Conservation (phyloP, 2,797 vertebrate genomes). For the Poeciliopsis infans region DNA sequence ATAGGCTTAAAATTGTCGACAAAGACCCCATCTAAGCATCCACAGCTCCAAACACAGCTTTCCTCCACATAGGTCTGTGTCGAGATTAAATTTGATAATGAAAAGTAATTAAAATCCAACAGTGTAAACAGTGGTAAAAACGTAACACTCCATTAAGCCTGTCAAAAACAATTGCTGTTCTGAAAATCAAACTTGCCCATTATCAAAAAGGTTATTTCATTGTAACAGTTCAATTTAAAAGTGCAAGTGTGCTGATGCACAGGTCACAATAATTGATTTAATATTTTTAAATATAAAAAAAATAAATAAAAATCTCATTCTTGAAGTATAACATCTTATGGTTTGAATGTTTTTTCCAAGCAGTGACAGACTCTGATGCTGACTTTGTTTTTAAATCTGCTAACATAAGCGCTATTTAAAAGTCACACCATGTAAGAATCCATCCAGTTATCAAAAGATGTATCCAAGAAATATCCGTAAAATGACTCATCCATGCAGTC, state of each 20-base stretch:
- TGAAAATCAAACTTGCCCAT: background rate
- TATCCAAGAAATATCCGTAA: background rate
- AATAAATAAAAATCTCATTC: background rate
- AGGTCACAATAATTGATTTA: background rate
- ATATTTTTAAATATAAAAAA: background rate
- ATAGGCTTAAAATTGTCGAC: background rate
- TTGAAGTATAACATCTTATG: background rate
- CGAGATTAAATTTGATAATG: no score
- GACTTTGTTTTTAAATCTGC: background rate
- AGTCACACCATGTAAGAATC: background rate
- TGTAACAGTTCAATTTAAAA: background rate
- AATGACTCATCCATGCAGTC: constrained; percentile 7
- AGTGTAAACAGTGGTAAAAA: background rate
- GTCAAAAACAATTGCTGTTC: background rate
- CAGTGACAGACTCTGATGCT: background rate
- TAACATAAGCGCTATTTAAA: background rate
- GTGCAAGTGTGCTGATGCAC: background rate
- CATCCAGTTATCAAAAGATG: background rate
- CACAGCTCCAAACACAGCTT: background rate
- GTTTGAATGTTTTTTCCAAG: background rate
- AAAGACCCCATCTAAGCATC: background rate
- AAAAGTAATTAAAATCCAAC: background rate
- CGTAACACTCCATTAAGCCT: background rate
- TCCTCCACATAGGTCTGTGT: background rate
- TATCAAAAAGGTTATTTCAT: background rate